Conservation (phyloP, 2,113 vertebrate species). For the Paralichthys olivaceus region DNA sequence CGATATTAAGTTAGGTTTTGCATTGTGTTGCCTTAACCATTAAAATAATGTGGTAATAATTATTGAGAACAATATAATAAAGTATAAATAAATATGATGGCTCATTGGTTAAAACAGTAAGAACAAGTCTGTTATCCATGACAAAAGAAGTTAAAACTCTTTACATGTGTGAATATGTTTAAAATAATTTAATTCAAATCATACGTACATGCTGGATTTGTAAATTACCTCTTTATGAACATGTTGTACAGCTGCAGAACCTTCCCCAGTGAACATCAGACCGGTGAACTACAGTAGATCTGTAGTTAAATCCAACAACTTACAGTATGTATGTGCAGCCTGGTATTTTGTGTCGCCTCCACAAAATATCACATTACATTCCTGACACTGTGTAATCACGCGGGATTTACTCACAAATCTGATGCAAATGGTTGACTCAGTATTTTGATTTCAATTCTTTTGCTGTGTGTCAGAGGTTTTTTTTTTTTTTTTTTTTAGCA, state of each 20-base stretch:
- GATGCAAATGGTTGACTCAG: constrained; percentile 68
- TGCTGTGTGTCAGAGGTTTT: constrained; percentile 30
- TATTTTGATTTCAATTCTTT: constrained; percentile 49
- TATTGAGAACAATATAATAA: too few relatives aligned
- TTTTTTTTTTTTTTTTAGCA: constrained; percentile 25
- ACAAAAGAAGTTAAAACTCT: too few relatives aligned
- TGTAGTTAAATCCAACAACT: constrained; percentile 52
- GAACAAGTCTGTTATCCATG: too few relatives aligned
- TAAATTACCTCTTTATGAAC: constrained; percentile 3
- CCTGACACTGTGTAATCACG: constrained; percentile 69
- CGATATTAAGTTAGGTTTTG: too few relatives aligned
- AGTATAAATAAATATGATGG: too few relatives aligned
- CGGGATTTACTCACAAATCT: constrained; percentile 73
- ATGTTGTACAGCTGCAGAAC: not conserved
- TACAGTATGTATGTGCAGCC: constrained; percentile 36
- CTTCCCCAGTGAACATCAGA: constrained; percentile 3
- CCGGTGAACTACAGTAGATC: constrained; percentile 27
- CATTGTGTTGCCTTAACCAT: too few relatives aligned
- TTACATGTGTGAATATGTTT: not conserved
- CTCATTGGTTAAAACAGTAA: too few relatives aligned
- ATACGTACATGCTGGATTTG: not conserved
- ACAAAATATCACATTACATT: constrained; percentile 66
- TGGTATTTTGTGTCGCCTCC: constrained; percentile 49
- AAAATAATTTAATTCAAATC: too few relatives aligned
- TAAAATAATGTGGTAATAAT: too few relatives aligned